A percentile compares a stretch with the other conserved stretches of the same genome.
These are phyloP conservation scores for Standfussiana lucernea DNA, from an alignment of 2,888 invertebrate species.

Conservation along the genomic window DNA sequence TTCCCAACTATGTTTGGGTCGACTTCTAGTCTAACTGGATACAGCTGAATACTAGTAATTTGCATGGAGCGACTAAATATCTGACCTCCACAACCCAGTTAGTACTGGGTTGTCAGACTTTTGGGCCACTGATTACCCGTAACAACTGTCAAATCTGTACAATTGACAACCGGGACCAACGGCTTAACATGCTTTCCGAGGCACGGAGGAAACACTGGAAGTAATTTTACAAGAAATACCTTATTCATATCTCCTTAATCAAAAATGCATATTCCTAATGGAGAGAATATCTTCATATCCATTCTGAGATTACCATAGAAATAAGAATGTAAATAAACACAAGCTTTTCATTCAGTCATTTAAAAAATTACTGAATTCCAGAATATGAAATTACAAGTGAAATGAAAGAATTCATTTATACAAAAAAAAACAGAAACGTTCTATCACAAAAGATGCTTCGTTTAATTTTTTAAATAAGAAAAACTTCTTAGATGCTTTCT, in stretches of 20 bases:
- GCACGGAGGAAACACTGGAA: too few species aligned
- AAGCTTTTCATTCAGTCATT: constrained; percentile 8
- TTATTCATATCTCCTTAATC: constrained; percentile 2
- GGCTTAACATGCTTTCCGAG: too few species aligned
- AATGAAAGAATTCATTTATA: constrained; percentile 31
- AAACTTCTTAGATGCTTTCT: background rate
- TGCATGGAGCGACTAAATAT: too few species aligned
- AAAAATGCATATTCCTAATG: background rate
- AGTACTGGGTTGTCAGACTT: too few species aligned
- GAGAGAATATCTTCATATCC: constrained; percentile 1
- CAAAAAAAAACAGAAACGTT: constrained; percentile 9
- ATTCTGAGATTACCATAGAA: constrained; percentile 50
- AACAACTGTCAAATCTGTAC: too few species aligned
- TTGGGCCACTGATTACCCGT: too few species aligned
- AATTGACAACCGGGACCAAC: too few species aligned
- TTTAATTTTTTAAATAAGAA: constrained; percentile 23
- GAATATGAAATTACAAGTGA: constrained; percentile 30
- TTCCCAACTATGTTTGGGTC: too few species aligned
- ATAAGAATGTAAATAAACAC: constrained; percentile 42
- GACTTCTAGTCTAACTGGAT: too few species aligned
- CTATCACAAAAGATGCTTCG: background rate
- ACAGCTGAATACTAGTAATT: too few species aligned
- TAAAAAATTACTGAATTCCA: constrained; percentile 27
- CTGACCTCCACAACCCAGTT: too few species aligned
- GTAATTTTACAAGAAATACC: background rate